phyloP scores from a whole-genome alignment of 2,888 invertebrate genomes.

The Amitus sp. region DNA sequence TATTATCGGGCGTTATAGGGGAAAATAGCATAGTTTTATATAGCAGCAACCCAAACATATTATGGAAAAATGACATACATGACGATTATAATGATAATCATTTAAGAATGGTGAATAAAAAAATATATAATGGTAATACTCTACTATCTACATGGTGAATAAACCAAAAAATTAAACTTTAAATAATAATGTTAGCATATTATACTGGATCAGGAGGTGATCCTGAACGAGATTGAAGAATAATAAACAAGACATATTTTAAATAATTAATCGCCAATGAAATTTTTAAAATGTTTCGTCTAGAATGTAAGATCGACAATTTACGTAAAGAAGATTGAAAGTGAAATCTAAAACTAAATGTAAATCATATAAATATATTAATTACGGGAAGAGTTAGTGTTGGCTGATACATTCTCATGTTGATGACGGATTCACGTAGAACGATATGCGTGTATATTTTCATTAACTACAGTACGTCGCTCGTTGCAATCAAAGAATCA shows the following conservation, averaged over 20 bases:
- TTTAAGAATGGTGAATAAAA: slow-evolving; percentile 40
- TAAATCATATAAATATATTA: slow-evolving; percentile 45
- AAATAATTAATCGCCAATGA: slow-evolving; percentile 65
- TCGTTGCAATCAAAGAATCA: slow-evolving; percentile 12
- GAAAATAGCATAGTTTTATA: slow-evolving; percentile 62
- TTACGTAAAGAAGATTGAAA: slow-evolving; percentile 58
- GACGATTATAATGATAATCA: slow-evolving; percentile 51
- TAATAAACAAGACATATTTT: slow-evolving; percentile 62
- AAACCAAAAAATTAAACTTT: slow-evolving; percentile 33
- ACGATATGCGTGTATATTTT: slow-evolving; percentile 38
- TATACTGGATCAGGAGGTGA: slow-evolving; percentile 38
- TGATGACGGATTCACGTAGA: slow-evolving; percentile 38
- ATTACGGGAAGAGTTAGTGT: slow-evolving; percentile 36
- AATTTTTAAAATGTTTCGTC: slow-evolving; percentile 59
- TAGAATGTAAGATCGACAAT: slow-evolving; percentile 57
- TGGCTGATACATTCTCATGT: slow-evolving; percentile 35
- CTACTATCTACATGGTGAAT: slow-evolving; percentile 45
- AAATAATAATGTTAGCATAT: slow-evolving; percentile 42
- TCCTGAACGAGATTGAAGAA: slow-evolving; percentile 42
- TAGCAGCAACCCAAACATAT: slow-evolving; percentile 57
- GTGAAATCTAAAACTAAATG: slow-evolving; percentile 64
- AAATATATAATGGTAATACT: slow-evolving; percentile 39
- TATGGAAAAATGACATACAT: slow-evolving; percentile 54
- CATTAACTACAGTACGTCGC: slow-evolving; percentile 25
- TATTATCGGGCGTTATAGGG: slow-evolving; percentile 50